Base-by-base conservation (phyloP, 2,113 vertebrate genomes). In the Chinchilla lanigera region DNA sequence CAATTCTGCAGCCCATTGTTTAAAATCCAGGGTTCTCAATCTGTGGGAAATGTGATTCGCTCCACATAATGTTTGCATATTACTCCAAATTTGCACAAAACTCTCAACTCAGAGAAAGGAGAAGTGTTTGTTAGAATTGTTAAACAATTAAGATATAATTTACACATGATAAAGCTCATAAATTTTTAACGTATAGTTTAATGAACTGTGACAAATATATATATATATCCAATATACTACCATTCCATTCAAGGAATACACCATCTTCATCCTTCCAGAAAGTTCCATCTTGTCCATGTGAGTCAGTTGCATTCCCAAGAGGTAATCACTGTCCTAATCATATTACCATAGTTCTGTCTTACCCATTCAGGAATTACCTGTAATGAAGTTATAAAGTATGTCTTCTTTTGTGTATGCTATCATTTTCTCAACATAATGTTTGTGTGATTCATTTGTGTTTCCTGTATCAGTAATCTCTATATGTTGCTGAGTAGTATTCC, bases 21-120 rank as follows among this genome's bases (percentile, higher is more conserved):
- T 96, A 95, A 97, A 97, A 95, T 85, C 63, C 28, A 90, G 50
- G 71, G 13, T 92, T 96, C 38, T 94, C 52, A 11, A 58, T 86
- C 24, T 63, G 28, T 44, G 16, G 52, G 11, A 44, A 75, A 65
- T 58, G 44, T 56, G 19, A 52, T 92, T 58, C 75, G 81, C 38
- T 78, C 69, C 54, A 16, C 9, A 41, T 83, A 85, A 60, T 20
- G 22, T 63, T 89, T 85, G 30, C 52, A 73, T 0, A 24, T 75
- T 44, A 54, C 14, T 93, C 87, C 86, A 93, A 71, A 96, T 58
- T 80, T 93, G 58, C 89, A 96, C 96, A 61, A 92, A 78, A 90
- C 97, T 92, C 78, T 96, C 77, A 93, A 89, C 28, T 63, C 1
- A 0, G 63, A 97, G 44, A 90, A 97, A 98, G 41, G n/a, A 82